Conservation (phyloP, 1,140 invertebrate genomes). For the Rhagoletis pomonella region DNA sequence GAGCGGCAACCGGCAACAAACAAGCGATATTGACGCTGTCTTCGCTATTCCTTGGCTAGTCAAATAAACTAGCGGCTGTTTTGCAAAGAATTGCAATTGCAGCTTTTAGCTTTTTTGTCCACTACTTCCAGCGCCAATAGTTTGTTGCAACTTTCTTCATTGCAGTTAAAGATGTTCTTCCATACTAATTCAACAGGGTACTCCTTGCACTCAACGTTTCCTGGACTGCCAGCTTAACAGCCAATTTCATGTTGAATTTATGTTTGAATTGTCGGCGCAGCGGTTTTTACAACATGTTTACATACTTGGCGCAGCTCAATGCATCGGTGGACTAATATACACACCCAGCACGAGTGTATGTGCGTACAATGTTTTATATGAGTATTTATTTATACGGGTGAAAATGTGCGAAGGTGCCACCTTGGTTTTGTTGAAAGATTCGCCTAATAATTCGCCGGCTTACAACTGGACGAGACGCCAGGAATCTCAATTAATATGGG, state of each 20-base stretch:
- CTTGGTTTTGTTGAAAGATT: too few relatives aligned
- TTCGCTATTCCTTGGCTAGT: background rate
- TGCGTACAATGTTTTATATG: too few relatives aligned
- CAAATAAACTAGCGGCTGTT: background rate
- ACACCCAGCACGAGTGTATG: background rate
- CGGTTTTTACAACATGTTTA: slow-evolving; percentile 11
- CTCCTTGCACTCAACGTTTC: background rate
- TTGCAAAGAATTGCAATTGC: background rate
- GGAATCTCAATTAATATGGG: too few relatives aligned
- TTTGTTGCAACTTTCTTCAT: background rate
- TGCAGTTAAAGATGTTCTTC: background rate
- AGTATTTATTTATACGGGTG: too few relatives aligned
- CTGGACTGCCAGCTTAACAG: background rate
- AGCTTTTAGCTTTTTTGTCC: background rate
- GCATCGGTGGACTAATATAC: background rate
- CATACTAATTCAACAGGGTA: background rate
- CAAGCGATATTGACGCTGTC: background rate
- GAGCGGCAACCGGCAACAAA: background rate
- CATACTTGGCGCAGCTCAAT: background rate
- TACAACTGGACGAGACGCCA: too few relatives aligned
- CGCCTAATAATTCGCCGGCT: too few relatives aligned
- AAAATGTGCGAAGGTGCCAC: too few relatives aligned
- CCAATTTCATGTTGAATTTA: slow-evolving; percentile 35
- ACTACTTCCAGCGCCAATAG: background rate
- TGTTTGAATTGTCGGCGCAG: slow-evolving; percentile 1